phyloP scores from a whole-genome alignment of 2,113 vertebrate genomes.

The Mionectes macconnelli region DNA sequence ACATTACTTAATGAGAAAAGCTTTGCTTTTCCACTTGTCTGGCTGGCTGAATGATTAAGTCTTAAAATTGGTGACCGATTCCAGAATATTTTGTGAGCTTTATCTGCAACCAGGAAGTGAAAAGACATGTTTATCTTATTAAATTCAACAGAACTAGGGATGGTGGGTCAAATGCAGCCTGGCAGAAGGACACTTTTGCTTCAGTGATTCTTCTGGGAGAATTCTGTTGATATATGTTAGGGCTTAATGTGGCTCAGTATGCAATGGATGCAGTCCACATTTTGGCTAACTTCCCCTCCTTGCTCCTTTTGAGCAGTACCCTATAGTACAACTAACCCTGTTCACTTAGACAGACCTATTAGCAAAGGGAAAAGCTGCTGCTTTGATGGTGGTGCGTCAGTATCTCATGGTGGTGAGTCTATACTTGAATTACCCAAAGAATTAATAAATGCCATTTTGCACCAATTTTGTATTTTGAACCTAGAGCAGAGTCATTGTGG shows the following conservation, averaged over 20 bases:
- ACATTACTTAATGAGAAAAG: slow-evolving; percentile 5
- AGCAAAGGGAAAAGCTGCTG: not conserved
- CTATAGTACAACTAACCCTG: not conserved
- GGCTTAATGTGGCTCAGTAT: not conserved
- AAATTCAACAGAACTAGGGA: not conserved
- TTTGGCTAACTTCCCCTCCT: not conserved
- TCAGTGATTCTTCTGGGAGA: not conserved
- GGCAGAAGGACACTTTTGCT: not conserved
- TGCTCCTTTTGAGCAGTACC: not conserved
- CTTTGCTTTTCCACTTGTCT: not conserved
- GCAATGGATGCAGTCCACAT: not conserved
- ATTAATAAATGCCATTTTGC: not conserved
- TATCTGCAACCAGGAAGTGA: slow-evolving; percentile 38
- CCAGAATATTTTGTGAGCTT: slow-evolving; percentile 16
- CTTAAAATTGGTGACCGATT: slow-evolving; percentile 11
- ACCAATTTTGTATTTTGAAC: not conserved
- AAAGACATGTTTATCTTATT: slow-evolving; percentile 8
- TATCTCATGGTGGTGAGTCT: not conserved
- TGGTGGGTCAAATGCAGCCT: slow-evolving; percentile 8
- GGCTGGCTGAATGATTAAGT: not conserved
- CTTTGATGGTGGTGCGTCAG: not conserved
- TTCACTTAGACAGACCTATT: not conserved
- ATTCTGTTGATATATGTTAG: not conserved
- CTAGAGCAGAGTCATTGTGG: not conserved
- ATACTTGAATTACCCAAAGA: not conserved